Conservation (phyloP, 1,140 invertebrate species). For the Octopus bimaculoides region DNA sequence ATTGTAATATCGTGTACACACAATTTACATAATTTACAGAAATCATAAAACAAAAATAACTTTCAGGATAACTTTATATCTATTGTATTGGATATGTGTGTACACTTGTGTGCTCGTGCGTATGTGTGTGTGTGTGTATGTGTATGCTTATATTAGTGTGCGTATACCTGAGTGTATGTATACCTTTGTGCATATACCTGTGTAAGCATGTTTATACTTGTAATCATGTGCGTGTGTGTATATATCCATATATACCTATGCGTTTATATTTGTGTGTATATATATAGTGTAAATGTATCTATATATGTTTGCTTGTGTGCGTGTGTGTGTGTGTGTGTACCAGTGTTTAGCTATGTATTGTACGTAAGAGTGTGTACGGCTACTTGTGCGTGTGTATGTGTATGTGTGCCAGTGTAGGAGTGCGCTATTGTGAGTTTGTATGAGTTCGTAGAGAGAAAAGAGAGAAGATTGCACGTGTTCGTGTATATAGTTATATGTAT, state of each 20-base stretch:
- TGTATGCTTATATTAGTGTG: too few relatives aligned
- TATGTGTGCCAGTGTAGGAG: neutral
- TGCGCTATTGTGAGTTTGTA: too few relatives aligned
- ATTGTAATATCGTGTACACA: too few relatives aligned
- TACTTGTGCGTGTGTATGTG: conserved; percentile 11
- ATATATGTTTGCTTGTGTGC: neutral
- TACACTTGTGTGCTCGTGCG: too few relatives aligned
- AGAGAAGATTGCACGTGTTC: too few relatives aligned
- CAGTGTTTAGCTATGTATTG: neutral
- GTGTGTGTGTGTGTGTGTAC: neutral
- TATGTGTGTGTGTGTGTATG: too few relatives aligned
- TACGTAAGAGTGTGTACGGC: neutral
- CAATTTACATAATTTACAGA: too few relatives aligned
- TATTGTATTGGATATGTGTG: too few relatives aligned
- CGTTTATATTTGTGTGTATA: neutral
- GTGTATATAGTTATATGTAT: too few relatives aligned
- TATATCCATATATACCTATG: conserved; percentile 32
- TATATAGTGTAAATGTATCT: neutral
- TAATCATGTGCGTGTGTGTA: neutral
- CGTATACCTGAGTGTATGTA: neutral
- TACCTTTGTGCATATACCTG: neutral
- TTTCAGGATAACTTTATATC: too few relatives aligned
- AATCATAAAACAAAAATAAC: too few relatives aligned
- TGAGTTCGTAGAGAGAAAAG: too few relatives aligned
- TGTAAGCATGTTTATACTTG: neutral